Evolutionary conservation across 2,888 invertebrate species (phyloP), one percentile per base, ranked within the genome.

Genomic region (Ichneumon xanthorius): DNA sequence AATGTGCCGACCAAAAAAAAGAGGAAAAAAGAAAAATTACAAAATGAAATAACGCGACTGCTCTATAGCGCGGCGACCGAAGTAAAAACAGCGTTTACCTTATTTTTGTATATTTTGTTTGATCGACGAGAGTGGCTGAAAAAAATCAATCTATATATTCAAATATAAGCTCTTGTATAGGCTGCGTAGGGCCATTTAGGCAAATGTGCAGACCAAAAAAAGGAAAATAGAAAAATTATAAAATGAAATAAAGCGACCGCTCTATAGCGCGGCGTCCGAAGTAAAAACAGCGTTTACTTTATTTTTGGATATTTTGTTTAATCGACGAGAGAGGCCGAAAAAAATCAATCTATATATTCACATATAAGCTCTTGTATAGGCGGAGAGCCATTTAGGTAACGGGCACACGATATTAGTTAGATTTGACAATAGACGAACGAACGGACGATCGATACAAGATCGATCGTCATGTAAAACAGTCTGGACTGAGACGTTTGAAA

Each of bases 61-160:
- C 40, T 40, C 40, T 40, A 11, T 40, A 40, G 40, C 40, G 40
- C 40, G 40, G 19, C 26, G 55, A 14, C 45, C 19, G 55, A 63
- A 19, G 72, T 45, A 65, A 80, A 80, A 76, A 71, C 11, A 4
- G 55, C 33, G 50, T 26, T 68, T 50, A 58, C 58, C 30, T 68
- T 58, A 67, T 73, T 82, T 83, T 72, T 48, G 50, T 68, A n/a
- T 9, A 37, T 37, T 79, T 79, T 45, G 68, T 53, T 63, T 26
- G 40, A 75, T 63, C 73, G 73, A 71, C 53, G 19, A 37, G 22
- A 16, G 45, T 72, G 50, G 37, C 50, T 19, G 16, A 70, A 70
- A 40, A 5, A 30, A 70, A 50, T 16, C 26, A 16, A 30, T n/a
- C n/a, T 19, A 16, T n/a, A 55, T 19, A 55, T 55, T 3, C 26